Base-by-base conservation (phyloP, 2,888 invertebrate species). In the Trilocha varians region DNA sequence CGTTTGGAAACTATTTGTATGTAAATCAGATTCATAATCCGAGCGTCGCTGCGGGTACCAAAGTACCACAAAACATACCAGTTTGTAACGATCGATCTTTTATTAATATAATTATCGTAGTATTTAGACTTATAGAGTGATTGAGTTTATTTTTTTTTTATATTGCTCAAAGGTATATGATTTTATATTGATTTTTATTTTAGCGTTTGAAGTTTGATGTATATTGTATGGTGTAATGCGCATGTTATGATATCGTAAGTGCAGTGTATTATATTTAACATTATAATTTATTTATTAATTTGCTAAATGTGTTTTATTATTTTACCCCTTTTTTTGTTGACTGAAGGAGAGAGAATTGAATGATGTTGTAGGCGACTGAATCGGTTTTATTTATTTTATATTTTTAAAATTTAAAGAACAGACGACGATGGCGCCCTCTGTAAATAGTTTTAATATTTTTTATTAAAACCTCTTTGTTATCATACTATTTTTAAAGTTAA, bases 261-360 rank as follows among this genome's bases (percentile, higher is more conserved):
- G 82, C 79, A 78, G 80, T 83, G 78, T 79, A 78, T 80, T 69
- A 79, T 82, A 83, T 83, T 78, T 75, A 83, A 82, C 78, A 79
- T 65, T 78, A 84, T 82, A 82, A 85, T 85, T 85, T 85, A 85
- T 85, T 85, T 85, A 85, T 85, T 85, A 75, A 84, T 85, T 85
- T 85, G 84, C 83, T 55, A 56, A 56, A 41, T 53, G 66, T 65
- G 66, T 64, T 66, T 70, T 57, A 63, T 62, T 67, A 46, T 5
- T 16, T 35, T 3, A 8, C 13, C 14, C 16, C 15, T 13, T 17
- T 13, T n/a, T n/a, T n/a, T n/a, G n/a, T n/a, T n/a, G n/a, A n/a
- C n/a, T n/a, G n/a, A n/a, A n/a, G n/a, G n/a, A n/a, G n/a, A n/a
- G n/a, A n/a, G n/a, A n/a, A n/a, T n/a, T n/a, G n/a, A n/a, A n/a